Evolutionary conservation across 2,797 vertebrate species (phyloP).

Genomic region (Molossus alvarezi): DNA sequence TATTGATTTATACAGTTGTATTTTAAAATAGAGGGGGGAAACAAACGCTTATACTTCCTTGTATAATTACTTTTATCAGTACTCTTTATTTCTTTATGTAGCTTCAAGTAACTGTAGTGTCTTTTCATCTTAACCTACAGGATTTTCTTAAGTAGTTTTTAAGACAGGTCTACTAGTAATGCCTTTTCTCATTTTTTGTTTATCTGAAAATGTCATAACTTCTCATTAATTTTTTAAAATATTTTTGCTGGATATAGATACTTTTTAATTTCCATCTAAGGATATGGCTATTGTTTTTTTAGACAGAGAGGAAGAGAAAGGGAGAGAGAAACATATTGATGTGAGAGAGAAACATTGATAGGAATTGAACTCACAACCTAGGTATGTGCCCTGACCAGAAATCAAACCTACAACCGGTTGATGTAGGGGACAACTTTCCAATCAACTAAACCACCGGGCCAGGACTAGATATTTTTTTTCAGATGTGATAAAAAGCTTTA

Average conservation of each 20-base stretch:
- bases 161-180: not conserved
- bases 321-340: not conserved
- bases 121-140: not conserved
- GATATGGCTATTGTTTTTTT: not conserved
- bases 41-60: not conserved
- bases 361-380: not conserved
- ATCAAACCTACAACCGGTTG: not conserved
- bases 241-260: not conserved
- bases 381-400: not conserved
- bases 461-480: not conserved
- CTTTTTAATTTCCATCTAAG: not conserved
- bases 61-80: not conserved
- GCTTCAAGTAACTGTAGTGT: not conserved
- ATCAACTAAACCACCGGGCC: not conserved
- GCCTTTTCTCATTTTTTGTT: not conserved
- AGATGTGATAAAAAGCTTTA: no score
- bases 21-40: constrained; percentile 15
- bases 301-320: not conserved
- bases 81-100: not conserved
- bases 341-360: not conserved
- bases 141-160: not conserved
- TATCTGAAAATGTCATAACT: not conserved
- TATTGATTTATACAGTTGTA: not conserved
- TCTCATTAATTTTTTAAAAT: not conserved
- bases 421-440: not conserved